Conservation (phyloP, 2,888 invertebrate genomes). For the Drosophila fungiperda region DNA sequence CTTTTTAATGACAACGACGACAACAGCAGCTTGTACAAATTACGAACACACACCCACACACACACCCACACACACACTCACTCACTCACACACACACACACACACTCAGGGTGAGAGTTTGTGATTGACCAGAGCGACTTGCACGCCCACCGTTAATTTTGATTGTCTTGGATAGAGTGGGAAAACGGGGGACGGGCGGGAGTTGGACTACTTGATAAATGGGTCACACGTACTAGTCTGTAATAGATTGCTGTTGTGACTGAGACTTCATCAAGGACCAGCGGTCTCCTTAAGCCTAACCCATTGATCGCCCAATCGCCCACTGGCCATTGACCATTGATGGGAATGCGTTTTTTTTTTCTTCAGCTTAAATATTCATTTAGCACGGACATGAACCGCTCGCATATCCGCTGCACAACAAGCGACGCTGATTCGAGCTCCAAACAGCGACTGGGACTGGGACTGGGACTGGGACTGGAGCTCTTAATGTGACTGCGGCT, state of each 20-base stretch:
- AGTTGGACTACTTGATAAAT: constrained; percentile 63
- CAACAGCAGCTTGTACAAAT: constrained; percentile 84
- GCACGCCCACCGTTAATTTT: constrained; percentile 70
- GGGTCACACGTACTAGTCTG: constrained; percentile 74
- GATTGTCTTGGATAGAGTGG: constrained; percentile 64
- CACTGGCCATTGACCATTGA: constrained; percentile 15
- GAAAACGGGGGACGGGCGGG: constrained; percentile 16
- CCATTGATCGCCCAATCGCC: constrained; percentile 23
- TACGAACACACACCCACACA: constrained; percentile 55
- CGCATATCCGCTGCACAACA: constrained; percentile 37
- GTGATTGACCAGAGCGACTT: constrained; percentile 69
- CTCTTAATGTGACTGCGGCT: constrained; percentile 32
- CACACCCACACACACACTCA: constrained; percentile 2
- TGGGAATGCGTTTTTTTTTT: constrained; percentile 49
- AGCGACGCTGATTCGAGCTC: constrained; percentile 10
- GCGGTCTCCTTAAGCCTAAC: constrained; percentile 47
- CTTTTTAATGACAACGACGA: constrained; percentile 84
- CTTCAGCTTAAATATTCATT: constrained; percentile 75
- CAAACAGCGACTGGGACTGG: constrained; percentile 8
- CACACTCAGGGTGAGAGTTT: constrained; percentile 14
- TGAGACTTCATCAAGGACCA: constrained; percentile 72
- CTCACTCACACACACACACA: not conserved
- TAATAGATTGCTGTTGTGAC: constrained; percentile 70
- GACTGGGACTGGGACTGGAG: not conserved
- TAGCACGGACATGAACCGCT: constrained; percentile 50